A percentile compares a stretch with the other conserved stretches of the same genome.
Conservation (phyloP, 1,140 invertebrate species). For the Eupristina koningsbergeri region DNA sequence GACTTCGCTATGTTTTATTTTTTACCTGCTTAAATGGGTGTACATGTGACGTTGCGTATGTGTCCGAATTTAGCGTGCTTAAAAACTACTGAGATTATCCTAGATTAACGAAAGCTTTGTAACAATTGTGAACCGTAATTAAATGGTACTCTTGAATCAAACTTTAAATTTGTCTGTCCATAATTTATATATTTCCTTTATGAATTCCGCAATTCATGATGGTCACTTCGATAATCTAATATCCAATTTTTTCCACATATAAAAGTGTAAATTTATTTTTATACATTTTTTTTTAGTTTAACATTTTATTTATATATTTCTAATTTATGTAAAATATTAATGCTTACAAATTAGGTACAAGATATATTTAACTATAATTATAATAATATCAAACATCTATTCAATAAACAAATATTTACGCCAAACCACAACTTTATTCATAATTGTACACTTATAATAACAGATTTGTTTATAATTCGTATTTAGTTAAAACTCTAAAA, state of each 20-base stretch:
- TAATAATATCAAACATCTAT: too few relatives aligned
- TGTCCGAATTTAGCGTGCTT: background rate
- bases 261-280: background rate
- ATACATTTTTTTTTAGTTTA: background rate
- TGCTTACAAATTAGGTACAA: too few relatives aligned
- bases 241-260: background rate
- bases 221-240: background rate
- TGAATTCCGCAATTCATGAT: background rate
- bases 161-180: constrained; percentile 30
- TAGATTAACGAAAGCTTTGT: background rate
- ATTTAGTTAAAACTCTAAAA: too few relatives aligned
- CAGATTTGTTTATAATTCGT: too few relatives aligned
- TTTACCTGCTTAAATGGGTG: background rate
- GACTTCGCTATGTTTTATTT: background rate
- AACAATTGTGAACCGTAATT: background rate
- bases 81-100: constrained; percentile 33
- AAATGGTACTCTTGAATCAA: constrained; percentile 28
- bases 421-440: too few relatives aligned
- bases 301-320: too few relatives aligned
- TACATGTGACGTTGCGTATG: background rate
- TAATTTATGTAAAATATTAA: background rate
- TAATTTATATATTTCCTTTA: constrained; percentile 30
- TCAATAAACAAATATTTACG: background rate
- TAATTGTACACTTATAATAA: too few relatives aligned
- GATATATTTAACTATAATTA: too few relatives aligned